These are phyloP conservation scores for Lycocerus yunnanus DNA, from an alignment of 2,888 invertebrate genomes.

Conservation along the genomic window DNA sequence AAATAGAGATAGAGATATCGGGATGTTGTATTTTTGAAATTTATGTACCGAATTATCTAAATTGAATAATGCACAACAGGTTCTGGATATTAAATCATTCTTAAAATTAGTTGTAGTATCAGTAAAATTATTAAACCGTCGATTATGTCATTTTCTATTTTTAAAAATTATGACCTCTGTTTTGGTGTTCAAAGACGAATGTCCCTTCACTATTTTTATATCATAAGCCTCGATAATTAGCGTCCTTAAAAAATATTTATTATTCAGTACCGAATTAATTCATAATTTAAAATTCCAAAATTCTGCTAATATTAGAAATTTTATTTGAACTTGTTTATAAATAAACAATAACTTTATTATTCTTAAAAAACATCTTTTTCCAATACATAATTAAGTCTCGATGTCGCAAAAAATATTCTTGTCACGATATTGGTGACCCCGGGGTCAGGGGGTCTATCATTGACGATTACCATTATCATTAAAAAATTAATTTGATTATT, in stretches of 20 bases:
- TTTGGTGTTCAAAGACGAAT: slow-evolving; percentile 37
- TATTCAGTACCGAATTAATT: not conserved
- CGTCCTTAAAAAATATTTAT: not conserved
- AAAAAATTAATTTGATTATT: not conserved
- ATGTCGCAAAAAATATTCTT: not conserved
- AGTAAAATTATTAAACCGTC: not conserved
- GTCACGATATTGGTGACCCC: not conserved
- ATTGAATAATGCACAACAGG: not conserved
- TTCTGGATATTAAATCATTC: not conserved
- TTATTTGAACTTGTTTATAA: too few relatives aligned
- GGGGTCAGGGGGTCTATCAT: not conserved
- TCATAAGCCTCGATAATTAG: not conserved
- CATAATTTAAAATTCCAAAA: not conserved
- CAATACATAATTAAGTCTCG: not conserved
- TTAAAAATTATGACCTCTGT: slow-evolving; percentile 39
- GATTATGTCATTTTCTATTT: slow-evolving; percentile 41
- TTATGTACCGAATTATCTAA: not conserved
- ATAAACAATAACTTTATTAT: not conserved
- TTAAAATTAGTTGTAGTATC: not conserved
- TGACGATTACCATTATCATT: not conserved
- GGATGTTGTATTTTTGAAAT: not conserved
- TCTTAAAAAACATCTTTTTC: not conserved
- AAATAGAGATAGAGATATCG: too few relatives aligned
- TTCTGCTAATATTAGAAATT: not conserved
- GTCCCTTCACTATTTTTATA: slow-evolving; percentile 41